Evolutionary conservation across 2,113 vertebrate species (phyloP).

Genomic region (Diphyllodes magnificus): DNA sequence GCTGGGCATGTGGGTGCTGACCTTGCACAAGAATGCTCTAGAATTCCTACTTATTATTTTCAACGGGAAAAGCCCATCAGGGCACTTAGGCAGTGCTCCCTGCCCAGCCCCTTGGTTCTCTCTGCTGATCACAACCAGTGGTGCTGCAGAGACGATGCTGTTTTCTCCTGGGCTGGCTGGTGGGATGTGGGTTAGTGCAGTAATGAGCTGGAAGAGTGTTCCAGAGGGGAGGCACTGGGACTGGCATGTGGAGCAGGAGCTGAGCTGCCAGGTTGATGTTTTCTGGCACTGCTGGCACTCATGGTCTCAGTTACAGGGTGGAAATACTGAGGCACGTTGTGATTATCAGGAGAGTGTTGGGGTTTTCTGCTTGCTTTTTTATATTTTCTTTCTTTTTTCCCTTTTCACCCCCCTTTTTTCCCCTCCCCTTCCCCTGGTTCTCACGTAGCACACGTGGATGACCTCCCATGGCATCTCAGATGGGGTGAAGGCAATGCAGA

Average conservation of each 20-base stretch:
- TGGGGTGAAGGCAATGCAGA: neutral
- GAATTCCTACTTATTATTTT: neutral
- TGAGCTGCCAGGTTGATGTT: neutral
- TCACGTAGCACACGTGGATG: rapidly evolving
- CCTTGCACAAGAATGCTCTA: neutral
- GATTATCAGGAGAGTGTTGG: neutral
- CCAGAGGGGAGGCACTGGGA: neutral
- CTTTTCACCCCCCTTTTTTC: rapidly evolving
- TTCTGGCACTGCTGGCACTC: neutral
- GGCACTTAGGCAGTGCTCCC: neutral
- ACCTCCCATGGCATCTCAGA: neutral
- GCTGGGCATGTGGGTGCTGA: rapidly evolving
- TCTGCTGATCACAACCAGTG: neutral
- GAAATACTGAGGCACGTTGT: neutral
- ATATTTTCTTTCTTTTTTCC: rapidly evolving
- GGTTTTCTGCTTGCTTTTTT: neutral
- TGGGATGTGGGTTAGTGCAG: neutral
- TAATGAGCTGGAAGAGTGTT: neutral
- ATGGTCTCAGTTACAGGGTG: rapidly evolving
- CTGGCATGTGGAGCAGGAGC: neutral
- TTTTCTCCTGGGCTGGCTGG: neutral
- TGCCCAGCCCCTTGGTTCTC: neutral
- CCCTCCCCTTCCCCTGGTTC: neutral
- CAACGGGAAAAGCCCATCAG: neutral
- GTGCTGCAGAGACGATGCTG: neutral